Evolutionary conservation across 2,888 invertebrate genomes (phyloP).

Genomic region (Cataglyphis livida): DNA sequence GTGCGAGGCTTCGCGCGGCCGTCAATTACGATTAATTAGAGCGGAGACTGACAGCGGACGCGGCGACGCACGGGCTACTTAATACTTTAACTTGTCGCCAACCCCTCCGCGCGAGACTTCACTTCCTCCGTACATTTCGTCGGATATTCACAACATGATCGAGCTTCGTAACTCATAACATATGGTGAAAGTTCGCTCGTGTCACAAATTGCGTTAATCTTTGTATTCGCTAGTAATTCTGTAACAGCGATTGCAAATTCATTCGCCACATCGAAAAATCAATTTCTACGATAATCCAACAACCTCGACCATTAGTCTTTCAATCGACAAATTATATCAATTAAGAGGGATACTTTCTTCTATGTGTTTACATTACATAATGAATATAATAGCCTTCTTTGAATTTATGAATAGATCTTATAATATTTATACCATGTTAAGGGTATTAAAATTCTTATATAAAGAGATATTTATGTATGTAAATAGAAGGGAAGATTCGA

Average conservation of each 20-base stretch:
- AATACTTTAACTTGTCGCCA: slow-evolving; percentile 83
- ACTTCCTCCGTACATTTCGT: slow-evolving; percentile 71
- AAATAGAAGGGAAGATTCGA: not conserved
- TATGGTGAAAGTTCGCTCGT: not conserved
- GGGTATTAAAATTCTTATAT: slow-evolving; percentile 14
- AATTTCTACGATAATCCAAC: not conserved
- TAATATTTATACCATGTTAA: slow-evolving; percentile 14
- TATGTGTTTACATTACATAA: not conserved
- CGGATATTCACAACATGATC: slow-evolving; percentile 59
- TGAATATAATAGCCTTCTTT: not conserved
- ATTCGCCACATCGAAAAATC: not conserved
- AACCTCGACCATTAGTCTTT: not conserved
- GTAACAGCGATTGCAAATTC: not conserved
- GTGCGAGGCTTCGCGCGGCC: slow-evolving; percentile 84
- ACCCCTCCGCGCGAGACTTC: slow-evolving; percentile 76
- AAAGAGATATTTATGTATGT: slow-evolving; percentile 28
- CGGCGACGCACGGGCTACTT: slow-evolving; percentile 82
- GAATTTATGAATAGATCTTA: not conserved
- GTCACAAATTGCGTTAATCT: not conserved
- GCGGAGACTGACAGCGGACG: slow-evolving; percentile 85
- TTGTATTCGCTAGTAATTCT: not conserved
- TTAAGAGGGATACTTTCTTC: not conserved
- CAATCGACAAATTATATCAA: slow-evolving; percentile 3
- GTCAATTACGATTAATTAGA: slow-evolving; percentile 86
- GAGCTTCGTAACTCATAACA: slow-evolving; percentile 48